phyloP scores from a whole-genome alignment of 2,888 invertebrate genomes.

The Mylabris sibirica region DNA sequence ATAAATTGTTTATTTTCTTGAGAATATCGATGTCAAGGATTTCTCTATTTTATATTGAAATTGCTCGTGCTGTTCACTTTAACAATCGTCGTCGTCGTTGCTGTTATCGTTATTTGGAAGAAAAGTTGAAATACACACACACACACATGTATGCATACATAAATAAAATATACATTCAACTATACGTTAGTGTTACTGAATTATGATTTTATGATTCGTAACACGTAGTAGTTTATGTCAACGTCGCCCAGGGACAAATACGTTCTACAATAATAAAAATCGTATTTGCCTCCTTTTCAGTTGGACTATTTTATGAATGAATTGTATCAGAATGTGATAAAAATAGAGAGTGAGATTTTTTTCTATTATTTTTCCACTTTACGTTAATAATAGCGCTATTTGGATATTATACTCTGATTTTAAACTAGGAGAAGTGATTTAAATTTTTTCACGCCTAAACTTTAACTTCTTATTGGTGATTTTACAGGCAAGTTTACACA shows the following conservation, averaged over 20 bases:
- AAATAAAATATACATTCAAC: no score
- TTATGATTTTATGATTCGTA: conserved; percentile 2
- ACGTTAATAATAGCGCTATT: no score
- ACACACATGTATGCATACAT: no score
- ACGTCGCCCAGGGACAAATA: background rate
- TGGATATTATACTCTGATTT: no score
- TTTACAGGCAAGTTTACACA: no score
- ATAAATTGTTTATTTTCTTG: conserved; percentile 1
- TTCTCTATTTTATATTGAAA: background rate
- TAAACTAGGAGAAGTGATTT: no score
- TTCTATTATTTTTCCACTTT: no score
- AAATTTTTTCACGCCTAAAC: no score
- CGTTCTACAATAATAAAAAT: background rate
- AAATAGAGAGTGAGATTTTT: no score
- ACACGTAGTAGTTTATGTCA: conserved; percentile 3
- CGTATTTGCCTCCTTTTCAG: background rate
- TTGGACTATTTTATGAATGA: background rate
- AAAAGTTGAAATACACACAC: background rate
- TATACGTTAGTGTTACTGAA: background rate
- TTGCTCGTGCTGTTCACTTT: background rate
- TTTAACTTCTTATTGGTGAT: no score
- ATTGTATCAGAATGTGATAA: no score
- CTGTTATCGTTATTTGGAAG: background rate
- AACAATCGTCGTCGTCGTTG: no score
- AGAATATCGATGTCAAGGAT: conserved; percentile 5